phyloP scores from a whole-genome alignment of 2,888 invertebrate species.

The Dolichomitus sp. region DNA sequence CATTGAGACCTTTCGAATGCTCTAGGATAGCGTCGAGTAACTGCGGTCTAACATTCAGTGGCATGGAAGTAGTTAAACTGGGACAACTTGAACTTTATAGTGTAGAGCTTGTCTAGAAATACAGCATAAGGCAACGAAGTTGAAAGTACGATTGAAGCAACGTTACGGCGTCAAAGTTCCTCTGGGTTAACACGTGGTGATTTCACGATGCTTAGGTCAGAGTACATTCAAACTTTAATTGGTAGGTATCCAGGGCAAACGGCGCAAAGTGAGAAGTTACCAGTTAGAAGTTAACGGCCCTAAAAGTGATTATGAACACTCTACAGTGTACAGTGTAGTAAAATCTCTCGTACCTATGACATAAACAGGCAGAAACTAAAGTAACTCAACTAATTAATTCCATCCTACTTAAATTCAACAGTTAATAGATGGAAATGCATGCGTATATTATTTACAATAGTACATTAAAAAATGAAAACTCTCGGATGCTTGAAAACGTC shows the following conservation, averaged over 20 bases:
- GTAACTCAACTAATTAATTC: not conserved
- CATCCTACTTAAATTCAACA: not conserved
- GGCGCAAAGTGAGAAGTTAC: not conserved
- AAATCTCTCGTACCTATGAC: not conserved
- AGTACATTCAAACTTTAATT: not conserved
- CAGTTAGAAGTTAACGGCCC: not conserved
- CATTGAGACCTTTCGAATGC: not conserved
- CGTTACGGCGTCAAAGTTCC: not conserved
- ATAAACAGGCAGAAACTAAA: not conserved
- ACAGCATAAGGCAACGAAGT: not conserved
- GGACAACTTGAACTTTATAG: constrained; percentile 32
- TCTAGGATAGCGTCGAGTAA: not conserved
- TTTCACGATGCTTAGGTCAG: not conserved
- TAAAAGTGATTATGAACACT: not conserved
- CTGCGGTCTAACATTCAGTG: not conserved
- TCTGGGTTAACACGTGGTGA: not conserved
- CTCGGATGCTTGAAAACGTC: not conserved
- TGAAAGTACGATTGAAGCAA: not conserved
- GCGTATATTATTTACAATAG: not conserved
- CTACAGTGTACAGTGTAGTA: not conserved
- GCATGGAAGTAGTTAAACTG: constrained; percentile 4
- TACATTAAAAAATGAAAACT: not conserved
- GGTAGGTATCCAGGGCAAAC: not conserved
- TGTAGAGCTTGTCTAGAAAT: not conserved
- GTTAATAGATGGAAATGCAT: not conserved